phyloP scores from a whole-genome alignment of 2,113 vertebrate genomes.

The Pantherophis guttatus region DNA sequence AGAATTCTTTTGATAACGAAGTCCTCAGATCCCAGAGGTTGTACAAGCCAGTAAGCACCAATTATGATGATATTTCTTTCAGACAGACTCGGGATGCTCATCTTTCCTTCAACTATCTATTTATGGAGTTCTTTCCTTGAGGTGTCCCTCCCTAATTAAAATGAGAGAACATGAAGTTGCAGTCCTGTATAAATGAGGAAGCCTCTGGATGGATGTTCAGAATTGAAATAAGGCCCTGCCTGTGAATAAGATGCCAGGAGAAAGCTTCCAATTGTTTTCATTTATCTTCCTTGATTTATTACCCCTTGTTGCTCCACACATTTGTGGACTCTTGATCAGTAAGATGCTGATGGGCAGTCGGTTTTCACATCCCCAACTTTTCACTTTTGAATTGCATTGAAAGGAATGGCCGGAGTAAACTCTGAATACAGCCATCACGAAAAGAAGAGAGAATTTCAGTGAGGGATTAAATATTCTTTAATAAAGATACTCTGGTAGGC shows the following conservation, averaged over 20 bases:
- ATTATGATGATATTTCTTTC: conserved; percentile 45
- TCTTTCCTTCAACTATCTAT: conserved; percentile 32
- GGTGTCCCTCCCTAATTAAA: conserved; percentile 28
- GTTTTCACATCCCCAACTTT: neutral
- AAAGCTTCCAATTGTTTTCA: neutral
- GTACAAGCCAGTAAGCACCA: conserved; percentile 46
- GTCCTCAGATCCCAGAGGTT: conserved; percentile 44
- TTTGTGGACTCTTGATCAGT: neutral
- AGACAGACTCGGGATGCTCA: conserved; percentile 26
- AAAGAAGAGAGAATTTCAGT: neutral
- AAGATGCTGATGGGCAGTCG: neutral
- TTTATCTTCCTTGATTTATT: neutral
- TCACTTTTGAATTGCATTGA: neutral
- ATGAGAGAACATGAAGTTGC: conserved; percentile 1
- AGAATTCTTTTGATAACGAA: conserved; percentile 57
- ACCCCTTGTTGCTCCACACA: neutral
- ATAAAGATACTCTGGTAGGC: neutral
- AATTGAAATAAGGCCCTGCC: neutral
- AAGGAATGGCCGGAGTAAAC: neutral
- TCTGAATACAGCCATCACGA: neutral
- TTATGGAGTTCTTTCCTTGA: conserved; percentile 38
- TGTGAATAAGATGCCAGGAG: neutral
- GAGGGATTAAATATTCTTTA: neutral
- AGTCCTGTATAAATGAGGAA: neutral
- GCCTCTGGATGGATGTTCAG: neutral